Evolutionary conservation across 2,113 vertebrate genomes (phyloP).

Genomic region (Athene cunicularia): DNA sequence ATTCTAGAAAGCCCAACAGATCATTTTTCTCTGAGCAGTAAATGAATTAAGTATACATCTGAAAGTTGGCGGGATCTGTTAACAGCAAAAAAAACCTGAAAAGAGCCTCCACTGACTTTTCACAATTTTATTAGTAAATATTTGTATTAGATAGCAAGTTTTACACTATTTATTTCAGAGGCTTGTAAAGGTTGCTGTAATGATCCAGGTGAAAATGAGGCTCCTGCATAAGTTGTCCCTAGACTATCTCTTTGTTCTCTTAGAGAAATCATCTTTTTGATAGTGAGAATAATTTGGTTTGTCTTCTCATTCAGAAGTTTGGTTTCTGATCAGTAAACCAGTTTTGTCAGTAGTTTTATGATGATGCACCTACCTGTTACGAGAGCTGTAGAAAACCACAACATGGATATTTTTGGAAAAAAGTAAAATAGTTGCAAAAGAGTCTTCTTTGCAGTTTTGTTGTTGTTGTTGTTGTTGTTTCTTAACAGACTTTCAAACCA

Average conservation of each 20-base stretch:
- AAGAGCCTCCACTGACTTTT: not conserved
- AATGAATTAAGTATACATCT: not conserved
- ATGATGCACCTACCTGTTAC: rapidly evolving
- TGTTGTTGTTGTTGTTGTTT: not conserved
- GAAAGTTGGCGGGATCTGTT: not conserved
- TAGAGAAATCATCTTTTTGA: not conserved
- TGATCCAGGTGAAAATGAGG: not conserved
- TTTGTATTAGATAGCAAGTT: not conserved
- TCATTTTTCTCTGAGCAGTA: not conserved
- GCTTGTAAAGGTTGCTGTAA: not conserved
- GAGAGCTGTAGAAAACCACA: not conserved
- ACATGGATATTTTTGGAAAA: not conserved
- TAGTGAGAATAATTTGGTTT: not conserved
- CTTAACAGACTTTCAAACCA: not conserved
- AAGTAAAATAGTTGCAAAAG: not conserved
- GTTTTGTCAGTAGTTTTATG: not conserved
- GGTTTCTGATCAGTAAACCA: not conserved
- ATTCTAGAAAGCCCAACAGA: not conserved
- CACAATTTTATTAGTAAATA: not conserved
- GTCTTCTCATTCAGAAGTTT: not conserved
- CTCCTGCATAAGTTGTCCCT: not conserved
- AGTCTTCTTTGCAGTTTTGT: not conserved
- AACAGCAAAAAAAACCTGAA: not conserved
- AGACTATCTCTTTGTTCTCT: not conserved
- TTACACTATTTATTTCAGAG: not conserved